Base-by-base conservation (phyloP, 2,113 vertebrate species). In the Aphelocoma coerulescens region DNA sequence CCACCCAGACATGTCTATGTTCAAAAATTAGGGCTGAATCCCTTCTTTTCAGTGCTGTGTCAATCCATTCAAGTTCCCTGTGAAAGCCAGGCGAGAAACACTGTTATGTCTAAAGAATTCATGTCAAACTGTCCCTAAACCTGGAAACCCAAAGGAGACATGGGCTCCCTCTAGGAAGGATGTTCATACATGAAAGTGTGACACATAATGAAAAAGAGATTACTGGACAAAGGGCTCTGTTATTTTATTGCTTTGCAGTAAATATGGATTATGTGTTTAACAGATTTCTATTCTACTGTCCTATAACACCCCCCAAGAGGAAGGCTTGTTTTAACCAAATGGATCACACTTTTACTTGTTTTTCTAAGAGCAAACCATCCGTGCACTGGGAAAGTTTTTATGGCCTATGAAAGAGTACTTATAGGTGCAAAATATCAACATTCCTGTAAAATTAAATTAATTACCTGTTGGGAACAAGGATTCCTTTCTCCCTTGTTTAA, bases 401-500 rank as follows among this genome's bases (percentile, higher is more conserved):
- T 35, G 88, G 94, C 22, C 44, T 92, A 87, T 52, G 78, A 95
- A 96, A 67, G 86, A 79, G 44, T 51, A 67, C 63, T 95, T 86
- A 52, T 33, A 96, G 95, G 95, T 93, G 95, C 86, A 91, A 95
- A 87, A 80, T 79, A 95, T 94, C 94, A 91, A 92, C 85, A 85
- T 94, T 96, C 86, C 85, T 76, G 78, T 66, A 86, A 79, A 96
- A 95, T 93, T 93, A 93, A 97, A 96, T 97, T 88, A 96, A 96
- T 95, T 95, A 90, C 94, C 88, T 94, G 72, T 91, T 92, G 77
- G 88, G 74, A 97, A 95, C 68, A 91, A 91, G 78, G 78, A 91
- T 85, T 97, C 54, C 61, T 93, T 93, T 94, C 88, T 63, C 49
- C 41, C 32, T 87, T 1, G 0, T 77, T 94, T 93, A 88, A 78